Conservation (phyloP, 2,797 vertebrate genomes). For the Mus spretus region DNA sequence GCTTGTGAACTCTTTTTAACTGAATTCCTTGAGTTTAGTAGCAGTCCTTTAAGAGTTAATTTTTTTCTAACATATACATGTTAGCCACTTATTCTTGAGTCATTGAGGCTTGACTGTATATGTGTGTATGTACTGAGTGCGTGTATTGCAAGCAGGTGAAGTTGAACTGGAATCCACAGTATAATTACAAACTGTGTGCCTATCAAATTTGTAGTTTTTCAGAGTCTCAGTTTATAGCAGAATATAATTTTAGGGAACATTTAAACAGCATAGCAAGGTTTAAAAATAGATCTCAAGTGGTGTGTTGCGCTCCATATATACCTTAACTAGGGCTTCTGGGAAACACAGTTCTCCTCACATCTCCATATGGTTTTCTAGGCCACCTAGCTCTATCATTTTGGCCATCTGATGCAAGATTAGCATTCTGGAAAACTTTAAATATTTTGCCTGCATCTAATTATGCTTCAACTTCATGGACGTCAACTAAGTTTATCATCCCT, state of each 20-base stretch:
- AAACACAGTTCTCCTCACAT: conserved; percentile 65
- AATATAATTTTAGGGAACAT: conserved; percentile 68
- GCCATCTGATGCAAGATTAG: conserved; percentile 75
- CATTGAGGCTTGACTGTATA: background rate
- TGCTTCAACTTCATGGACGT: conserved; percentile 59
- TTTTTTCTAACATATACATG: conserved; percentile 16
- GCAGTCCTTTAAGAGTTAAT: background rate
- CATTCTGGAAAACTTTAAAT: conserved; percentile 69
- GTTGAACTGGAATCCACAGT: conserved; percentile 57
- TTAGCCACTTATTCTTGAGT: conserved; percentile 15
- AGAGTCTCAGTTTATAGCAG: conserved; percentile 73
- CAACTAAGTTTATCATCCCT: conserved; percentile 38
- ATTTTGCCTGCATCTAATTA: conserved; percentile 75
- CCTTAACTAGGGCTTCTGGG: conserved; percentile 79
- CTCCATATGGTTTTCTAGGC: conserved; percentile 84
- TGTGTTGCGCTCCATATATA: conserved; percentile 78
- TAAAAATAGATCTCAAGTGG: conserved; percentile 78
- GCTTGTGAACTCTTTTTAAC: background rate
- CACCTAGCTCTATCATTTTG: conserved; percentile 73
- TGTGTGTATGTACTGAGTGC: conserved; percentile 28
- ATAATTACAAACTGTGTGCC: conserved; percentile 60
- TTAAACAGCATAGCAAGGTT: conserved; percentile 68
- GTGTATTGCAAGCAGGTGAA: background rate
- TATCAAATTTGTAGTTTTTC: conserved; percentile 64
- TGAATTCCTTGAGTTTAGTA: background rate